Percentiles rank a stretch among this genome's conserved stretches.
Evolutionary conservation across 1,140 invertebrate species (phyloP).

Genomic region (Drosophila sp.): DNA sequence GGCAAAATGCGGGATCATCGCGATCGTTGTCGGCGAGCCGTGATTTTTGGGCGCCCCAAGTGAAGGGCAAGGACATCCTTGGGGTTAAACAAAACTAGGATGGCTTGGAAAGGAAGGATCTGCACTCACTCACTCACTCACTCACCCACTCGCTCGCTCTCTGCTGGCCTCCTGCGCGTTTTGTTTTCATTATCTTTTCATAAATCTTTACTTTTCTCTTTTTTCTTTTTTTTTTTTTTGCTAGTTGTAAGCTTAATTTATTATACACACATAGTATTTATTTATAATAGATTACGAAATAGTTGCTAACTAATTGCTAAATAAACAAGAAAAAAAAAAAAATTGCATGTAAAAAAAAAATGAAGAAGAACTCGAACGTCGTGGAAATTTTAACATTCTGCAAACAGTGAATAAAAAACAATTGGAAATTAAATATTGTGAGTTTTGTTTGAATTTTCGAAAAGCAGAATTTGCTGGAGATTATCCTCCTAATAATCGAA

Average conservation of each 20-base stretch:
- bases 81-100: too few species aligned
- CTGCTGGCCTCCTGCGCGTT: background rate
- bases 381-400: background rate
- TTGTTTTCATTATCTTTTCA: background rate
- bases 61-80: slow-evolving; percentile 23
- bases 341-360: background rate
- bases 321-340: background rate
- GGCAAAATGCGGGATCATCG: slow-evolving; percentile 77
- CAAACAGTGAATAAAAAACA: too few species aligned
- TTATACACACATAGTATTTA: slow-evolving; percentile 14
- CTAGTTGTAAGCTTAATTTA: slow-evolving; percentile 45
- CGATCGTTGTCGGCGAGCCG: slow-evolving; percentile 69
- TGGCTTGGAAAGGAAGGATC: too few species aligned
- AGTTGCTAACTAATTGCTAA: slow-evolving; percentile 10
- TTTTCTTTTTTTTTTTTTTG: slow-evolving; percentile 21
- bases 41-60: slow-evolving; percentile 63
- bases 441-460: too few species aligned
- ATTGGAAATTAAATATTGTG: too few species aligned
- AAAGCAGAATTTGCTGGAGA: too few species aligned
- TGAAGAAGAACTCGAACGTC: background rate
- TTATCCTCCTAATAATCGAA: too few species aligned
- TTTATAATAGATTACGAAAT: slow-evolving; percentile 15
- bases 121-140: too few species aligned
- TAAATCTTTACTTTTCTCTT: background rate
- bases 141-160: too few species aligned